Base-by-base conservation (phyloP, 2,797 vertebrate genomes). In the Lutra lutra region DNA sequence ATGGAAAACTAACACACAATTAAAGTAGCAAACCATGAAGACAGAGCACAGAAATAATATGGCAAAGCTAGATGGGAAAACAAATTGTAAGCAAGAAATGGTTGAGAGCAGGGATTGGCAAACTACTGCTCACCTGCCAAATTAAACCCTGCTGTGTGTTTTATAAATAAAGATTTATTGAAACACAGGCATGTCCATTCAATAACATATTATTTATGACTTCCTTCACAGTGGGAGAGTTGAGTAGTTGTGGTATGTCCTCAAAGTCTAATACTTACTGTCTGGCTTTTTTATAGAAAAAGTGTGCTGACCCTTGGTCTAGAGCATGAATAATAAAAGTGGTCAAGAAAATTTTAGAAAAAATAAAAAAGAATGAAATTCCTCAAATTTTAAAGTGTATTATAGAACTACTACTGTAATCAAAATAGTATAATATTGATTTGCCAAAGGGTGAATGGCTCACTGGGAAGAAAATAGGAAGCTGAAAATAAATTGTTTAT, bases 311-410 rank as follows among this genome's bases (percentile, higher is more conserved):
- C 14, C 2, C n/a, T 32, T 62, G 32, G 32, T 89, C 83, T 83
- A 79, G 4, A 85, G 29, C 38, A 92, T 90, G 70, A 79, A 85
- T 82, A 75, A 75, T 86, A 90, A 84, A 95, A 54, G 23, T 54
- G 21, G 2, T 15, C 25, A 51, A 56, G 86, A 43, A 54, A 60
- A n/a, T 35, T 72, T 92, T 72, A 25, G 32, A 18, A 80, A 94
- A 88, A 87, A 15, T 80, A 4, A 40, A 66, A 83, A 95, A 85
- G 9, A 3, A 13, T 82, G 25, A 87, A 62, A 77, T 88, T 72
- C 35, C 75, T 92, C n/a, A 77, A 64, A 85, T 58, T 94, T 95
- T 70, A 58, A 96, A 95, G 89, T 70, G 20, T 56, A 70, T 56
- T 72, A 51, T 58, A 77, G 20, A 75, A 25, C 25, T 94, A 58